Percentiles rank a stretch among this genome's conserved stretches.
Conservation (phyloP, 1,140 invertebrate species). For the Schlechtendalia chinensis region DNA sequence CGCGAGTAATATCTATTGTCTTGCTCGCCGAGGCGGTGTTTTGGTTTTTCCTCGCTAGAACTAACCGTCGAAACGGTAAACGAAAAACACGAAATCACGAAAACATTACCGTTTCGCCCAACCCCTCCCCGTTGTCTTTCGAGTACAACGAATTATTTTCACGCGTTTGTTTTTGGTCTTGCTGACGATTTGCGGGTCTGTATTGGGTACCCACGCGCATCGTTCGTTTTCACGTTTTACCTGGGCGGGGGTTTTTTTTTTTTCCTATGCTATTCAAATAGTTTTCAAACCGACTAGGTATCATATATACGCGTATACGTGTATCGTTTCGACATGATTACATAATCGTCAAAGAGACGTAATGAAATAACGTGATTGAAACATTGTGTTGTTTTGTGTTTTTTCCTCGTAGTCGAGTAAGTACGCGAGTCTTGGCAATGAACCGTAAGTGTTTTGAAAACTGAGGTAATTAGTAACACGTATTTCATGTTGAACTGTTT, state of each 20-base stretch:
- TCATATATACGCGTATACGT: background rate
- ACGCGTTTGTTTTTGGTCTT: too few species aligned
- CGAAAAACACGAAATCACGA: too few species aligned
- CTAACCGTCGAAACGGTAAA: too few species aligned
- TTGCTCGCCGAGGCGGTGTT: too few species aligned
- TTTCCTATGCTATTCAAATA: background rate
- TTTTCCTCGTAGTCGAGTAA: background rate
- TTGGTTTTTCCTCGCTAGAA: too few species aligned
- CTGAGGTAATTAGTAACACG: background rate
- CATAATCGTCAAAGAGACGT: background rate
- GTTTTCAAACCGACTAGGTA: background rate
- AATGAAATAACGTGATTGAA: background rate
- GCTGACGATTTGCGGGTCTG: too few species aligned
- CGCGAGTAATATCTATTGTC: too few species aligned
- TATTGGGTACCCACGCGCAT: too few species aligned
- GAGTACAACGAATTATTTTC: too few species aligned
- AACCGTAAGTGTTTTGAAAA: background rate
- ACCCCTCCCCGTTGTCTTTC: too few species aligned
- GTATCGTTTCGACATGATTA: background rate
- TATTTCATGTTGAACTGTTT: background rate
- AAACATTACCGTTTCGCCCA: too few species aligned
- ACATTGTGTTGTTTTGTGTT: background rate
- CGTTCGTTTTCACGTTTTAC: background rate
- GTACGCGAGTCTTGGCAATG: slow-evolving; percentile 20
- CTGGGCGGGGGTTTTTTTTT: background rate